phyloP scores from a whole-genome alignment of 2,113 vertebrate species.

The Grammomys dolichurus region DNA sequence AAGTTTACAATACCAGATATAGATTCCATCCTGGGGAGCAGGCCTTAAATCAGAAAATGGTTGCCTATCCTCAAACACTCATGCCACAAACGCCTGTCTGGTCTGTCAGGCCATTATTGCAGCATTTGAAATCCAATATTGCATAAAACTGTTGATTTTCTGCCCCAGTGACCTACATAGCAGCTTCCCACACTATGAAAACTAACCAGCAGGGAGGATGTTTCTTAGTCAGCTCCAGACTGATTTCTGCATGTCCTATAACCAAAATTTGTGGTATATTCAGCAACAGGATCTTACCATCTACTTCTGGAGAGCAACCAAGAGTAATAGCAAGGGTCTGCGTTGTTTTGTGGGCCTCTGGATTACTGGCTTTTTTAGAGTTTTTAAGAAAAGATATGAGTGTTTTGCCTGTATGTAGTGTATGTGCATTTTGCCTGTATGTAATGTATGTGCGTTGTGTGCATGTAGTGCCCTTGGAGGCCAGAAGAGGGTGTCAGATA shows the following conservation, averaged over 20 bases:
- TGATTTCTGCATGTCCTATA: not conserved
- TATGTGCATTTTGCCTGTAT: not conserved
- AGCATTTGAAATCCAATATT: not conserved
- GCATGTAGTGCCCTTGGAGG: not conserved
- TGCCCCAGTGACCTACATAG: not conserved
- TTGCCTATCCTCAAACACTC: not conserved
- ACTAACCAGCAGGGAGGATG: not conserved
- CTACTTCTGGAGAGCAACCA: not conserved
- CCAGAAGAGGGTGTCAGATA: not conserved
- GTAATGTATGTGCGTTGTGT: not conserved
- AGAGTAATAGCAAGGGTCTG: not conserved
- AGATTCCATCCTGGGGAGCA: not conserved
- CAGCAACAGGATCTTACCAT: not conserved
- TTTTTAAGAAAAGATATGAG: not conserved
- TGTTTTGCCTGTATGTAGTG: not conserved
- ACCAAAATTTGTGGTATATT: not conserved
- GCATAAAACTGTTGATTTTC: not conserved
- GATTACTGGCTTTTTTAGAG: not conserved
- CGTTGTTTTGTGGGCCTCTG: not conserved
- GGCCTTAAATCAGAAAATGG: not conserved
- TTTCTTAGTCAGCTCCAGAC: not conserved
- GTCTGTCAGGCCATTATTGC: not conserved
- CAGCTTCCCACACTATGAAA: not conserved
- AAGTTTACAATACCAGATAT: not conserved
- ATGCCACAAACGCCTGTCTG: not conserved